These are phyloP conservation scores for Indicator indicator DNA, from an alignment of 2,113 vertebrate genomes.

Conservation along the genomic window DNA sequence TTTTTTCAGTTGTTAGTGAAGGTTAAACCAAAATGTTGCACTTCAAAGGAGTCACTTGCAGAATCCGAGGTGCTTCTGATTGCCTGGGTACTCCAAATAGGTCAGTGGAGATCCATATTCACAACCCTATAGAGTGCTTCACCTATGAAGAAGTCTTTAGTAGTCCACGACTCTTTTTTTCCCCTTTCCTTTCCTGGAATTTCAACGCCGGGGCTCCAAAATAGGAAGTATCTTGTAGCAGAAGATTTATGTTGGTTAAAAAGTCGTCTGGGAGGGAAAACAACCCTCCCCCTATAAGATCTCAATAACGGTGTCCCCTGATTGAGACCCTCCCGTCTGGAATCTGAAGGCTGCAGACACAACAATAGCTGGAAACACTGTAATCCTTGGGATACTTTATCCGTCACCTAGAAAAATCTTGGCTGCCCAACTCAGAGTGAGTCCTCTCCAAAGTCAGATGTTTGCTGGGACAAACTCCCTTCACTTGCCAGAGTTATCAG, in stretches of 20 bases:
- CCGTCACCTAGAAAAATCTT: background rate
- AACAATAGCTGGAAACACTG: slow-evolving; percentile 19
- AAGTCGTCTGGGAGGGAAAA: background rate
- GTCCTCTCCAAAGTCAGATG: background rate
- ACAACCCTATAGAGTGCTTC: background rate
- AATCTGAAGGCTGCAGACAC: background rate
- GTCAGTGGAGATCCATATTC: background rate
- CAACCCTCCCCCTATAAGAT: background rate
- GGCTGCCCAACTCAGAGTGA: background rate
- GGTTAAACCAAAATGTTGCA: background rate
- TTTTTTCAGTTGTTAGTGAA: background rate
- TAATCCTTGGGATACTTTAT: background rate
- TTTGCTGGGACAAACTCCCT: background rate
- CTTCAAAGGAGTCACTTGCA: background rate
- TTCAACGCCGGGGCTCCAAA: background rate
- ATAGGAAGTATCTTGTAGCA: background rate
- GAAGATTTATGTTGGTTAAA: background rate
- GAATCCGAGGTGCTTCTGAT: background rate
- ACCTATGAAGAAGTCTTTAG: background rate
- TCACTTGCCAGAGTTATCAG: background rate
- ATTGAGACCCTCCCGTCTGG: background rate
- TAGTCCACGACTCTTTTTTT: background rate
- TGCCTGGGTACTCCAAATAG: background rate
- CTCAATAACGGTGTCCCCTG: background rate
- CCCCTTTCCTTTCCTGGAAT: background rate